These are phyloP conservation scores for Ceratosolen fusciceps DNA, from an alignment of 1,140 invertebrate genomes.

Conservation along the genomic window DNA sequence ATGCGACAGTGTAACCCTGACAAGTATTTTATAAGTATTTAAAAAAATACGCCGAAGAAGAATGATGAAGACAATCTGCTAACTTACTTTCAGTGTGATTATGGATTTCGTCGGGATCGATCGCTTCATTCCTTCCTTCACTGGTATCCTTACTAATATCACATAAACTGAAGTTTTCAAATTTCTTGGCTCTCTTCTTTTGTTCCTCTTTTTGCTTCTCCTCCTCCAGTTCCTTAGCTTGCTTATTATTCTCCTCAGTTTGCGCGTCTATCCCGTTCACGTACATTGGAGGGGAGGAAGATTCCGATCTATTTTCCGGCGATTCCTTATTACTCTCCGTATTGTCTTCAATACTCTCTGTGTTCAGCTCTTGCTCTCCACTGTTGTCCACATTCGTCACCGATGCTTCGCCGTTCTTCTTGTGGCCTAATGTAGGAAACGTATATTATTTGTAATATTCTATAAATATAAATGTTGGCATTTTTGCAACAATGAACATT, in stretches of 20 bases:
- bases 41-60: neutral
- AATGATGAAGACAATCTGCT: neutral
- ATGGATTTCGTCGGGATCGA: neutral
- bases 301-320: slow-evolving; percentile 53
- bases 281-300: slow-evolving; percentile 58
- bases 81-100: slow-evolving; percentile 25
- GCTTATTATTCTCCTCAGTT: slow-evolving; percentile 58
- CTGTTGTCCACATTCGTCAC: slow-evolving; percentile 58
- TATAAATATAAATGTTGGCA: too few species aligned
- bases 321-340: slow-evolving; percentile 69
- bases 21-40: too few species aligned
- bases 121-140: neutral
- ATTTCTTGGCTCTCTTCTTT: slow-evolving; percentile 55
- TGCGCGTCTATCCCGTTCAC: slow-evolving; percentile 68
- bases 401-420: slow-evolving; percentile 37
- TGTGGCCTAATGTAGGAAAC: slow-evolving; percentile 6
- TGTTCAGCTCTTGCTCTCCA: slow-evolving; percentile 69
- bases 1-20: too few species aligned
- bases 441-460: too few species aligned
- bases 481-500: too few species aligned
- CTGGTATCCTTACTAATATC: slow-evolving; percentile 57
- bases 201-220: neutral
- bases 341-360: slow-evolving; percentile 72
- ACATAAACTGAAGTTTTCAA: slow-evolving; percentile 62
- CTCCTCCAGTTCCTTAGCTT: slow-evolving; percentile 57